Percentiles rank a stretch among this genome's conserved stretches.
Conservation (phyloP, 2,113 vertebrate species). For the Calonectris borealis region DNA sequence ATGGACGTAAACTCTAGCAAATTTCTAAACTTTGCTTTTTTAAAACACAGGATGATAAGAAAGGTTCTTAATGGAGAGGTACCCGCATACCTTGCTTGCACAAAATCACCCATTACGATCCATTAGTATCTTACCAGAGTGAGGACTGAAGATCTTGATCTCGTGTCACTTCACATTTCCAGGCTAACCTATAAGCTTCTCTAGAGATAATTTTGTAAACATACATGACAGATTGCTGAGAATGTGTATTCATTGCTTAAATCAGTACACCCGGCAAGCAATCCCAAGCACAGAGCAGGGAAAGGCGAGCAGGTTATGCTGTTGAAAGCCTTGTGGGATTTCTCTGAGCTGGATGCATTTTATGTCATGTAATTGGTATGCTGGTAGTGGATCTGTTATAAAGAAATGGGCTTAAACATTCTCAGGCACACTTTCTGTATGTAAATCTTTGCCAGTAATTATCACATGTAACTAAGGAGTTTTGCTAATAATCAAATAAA, state of each 20-base stretch:
- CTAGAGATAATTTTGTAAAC: conserved; percentile 36
- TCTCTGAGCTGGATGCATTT: neutral
- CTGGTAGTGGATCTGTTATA: neutral
- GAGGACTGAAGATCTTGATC: conserved; percentile 24
- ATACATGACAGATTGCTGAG: conserved; percentile 32
- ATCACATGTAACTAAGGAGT: neutral
- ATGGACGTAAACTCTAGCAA: neutral
- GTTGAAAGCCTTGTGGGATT: conserved; percentile 40
- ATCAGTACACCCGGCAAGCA: neutral
- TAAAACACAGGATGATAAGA: neutral
- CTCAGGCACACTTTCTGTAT: neutral
- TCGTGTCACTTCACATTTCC: conserved; percentile 19
- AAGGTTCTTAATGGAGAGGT: neutral
- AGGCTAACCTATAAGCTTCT: neutral
- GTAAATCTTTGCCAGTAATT: conserved; percentile 19
- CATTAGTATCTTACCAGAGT: neutral
- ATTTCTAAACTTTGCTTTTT: neutral
- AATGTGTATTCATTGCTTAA: neutral
- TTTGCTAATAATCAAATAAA: conserved; percentile 9
- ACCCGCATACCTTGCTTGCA: neutral
- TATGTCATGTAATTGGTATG: conserved; percentile 36
- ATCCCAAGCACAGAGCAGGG: neutral
- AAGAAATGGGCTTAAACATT: conserved; percentile 3
- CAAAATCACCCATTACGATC: conserved; percentile 24
- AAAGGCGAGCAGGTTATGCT: neutral